Conservation (phyloP, 2,113 vertebrate genomes). For the Isichthys henryi region DNA sequence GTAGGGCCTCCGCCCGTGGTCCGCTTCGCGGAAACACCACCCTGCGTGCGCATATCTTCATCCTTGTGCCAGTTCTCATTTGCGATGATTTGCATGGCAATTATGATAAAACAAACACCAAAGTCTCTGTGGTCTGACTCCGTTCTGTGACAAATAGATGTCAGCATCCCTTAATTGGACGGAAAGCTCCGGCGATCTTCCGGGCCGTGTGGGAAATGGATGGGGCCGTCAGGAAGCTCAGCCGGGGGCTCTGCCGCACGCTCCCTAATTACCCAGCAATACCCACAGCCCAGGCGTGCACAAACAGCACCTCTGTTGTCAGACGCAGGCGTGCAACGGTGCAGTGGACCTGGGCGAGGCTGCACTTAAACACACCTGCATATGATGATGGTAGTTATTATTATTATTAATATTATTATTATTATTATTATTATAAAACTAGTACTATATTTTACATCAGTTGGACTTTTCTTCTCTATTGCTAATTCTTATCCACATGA, state of each 20-base stretch:
- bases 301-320: neutral
- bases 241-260: conserved; percentile 18
- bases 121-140: conserved; percentile 19
- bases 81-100: conserved; percentile 36
- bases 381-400: neutral
- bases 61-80: conserved; percentile 19
- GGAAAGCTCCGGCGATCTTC: conserved; percentile 22
- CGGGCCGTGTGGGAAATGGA: conserved; percentile 29
- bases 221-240: conserved; percentile 26
- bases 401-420: neutral
- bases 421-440: neutral
- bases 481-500: neutral
- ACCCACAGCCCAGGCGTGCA: conserved; percentile 5
- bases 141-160: conserved; percentile 30
- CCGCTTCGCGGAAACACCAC: neutral
- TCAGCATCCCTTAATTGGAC: conserved; percentile 32
- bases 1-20: neutral
- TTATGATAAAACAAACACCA: conserved; percentile 36
- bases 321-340: neutral
- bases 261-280: conserved; percentile 29
- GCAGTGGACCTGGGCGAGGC: neutral
- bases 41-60: neutral
- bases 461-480: neutral
- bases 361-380: neutral
- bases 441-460: neutral